Evolutionary conservation across 2,113 vertebrate genomes (phyloP).

Genomic region (Sardina pilchardus): DNA sequence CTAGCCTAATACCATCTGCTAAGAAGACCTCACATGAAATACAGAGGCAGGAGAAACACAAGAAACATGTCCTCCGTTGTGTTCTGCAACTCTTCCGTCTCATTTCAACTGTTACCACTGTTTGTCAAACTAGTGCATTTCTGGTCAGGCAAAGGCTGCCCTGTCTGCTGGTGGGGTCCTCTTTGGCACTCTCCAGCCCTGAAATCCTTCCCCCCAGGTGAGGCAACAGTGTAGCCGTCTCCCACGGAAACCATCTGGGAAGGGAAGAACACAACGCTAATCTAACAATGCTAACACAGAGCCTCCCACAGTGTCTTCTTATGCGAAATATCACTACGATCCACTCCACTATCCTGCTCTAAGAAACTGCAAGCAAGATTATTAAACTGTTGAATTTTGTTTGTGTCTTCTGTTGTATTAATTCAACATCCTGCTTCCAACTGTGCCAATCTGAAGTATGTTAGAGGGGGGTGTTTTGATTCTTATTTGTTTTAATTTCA

Average conservation of each 20-base stretch:
- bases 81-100: not conserved
- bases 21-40: not conserved
- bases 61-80: not conserved
- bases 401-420: conserved; percentile 4
- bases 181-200: conserved; percentile 54
- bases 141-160: not conserved
- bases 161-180: conserved; percentile 45
- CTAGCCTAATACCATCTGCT: not conserved
- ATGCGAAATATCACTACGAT: not conserved
- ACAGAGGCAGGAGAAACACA: too few species aligned
- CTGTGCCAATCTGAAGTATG: conserved; percentile 27
- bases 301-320: not conserved
- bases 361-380: conserved; percentile 18
- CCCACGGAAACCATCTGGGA: not conserved
- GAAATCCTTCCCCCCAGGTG: conserved; percentile 12
- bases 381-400: conserved; percentile 14
- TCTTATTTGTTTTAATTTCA: conserved; percentile 40
- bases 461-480: conserved; percentile 12
- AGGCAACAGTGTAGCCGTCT: not conserved
- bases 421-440: conserved; percentile 17
- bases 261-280: not conserved
- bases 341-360: not conserved
- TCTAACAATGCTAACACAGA: conserved; percentile 1
- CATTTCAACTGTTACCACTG: not conserved
- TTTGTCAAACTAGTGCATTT: not conserved